Conservation (phyloP, 2,797 vertebrate species). For the Schizopygopsis malacanthus region DNA sequence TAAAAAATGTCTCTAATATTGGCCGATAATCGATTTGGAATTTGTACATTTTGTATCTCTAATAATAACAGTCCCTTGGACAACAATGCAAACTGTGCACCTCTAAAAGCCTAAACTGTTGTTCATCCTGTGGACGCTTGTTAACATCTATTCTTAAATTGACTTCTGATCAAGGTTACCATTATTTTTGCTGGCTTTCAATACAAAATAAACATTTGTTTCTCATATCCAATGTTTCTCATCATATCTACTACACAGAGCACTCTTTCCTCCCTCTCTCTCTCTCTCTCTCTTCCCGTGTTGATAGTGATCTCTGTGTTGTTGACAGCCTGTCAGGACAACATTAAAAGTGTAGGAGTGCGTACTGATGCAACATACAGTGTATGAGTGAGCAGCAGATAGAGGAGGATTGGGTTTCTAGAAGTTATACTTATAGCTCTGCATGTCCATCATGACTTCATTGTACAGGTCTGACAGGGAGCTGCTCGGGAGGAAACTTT, state of each 20-base stretch:
- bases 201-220: background rate
- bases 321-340: slow-evolving; percentile 47
- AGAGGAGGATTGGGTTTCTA: slow-evolving; percentile 46
- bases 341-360: slow-evolving; percentile 57
- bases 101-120: background rate
- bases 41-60: background rate
- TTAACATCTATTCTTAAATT: background rate
- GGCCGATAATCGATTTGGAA: background rate
- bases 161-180: background rate
- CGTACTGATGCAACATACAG: background rate
- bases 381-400: slow-evolving; percentile 29
- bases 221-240: background rate
- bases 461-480: slow-evolving; percentile 33
- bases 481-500: slow-evolving; percentile 15
- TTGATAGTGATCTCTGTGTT: slow-evolving; percentile 28
- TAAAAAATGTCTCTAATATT: background rate
- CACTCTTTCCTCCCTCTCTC: too few species aligned
- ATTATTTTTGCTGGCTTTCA: background rate
- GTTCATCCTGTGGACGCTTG: background rate
- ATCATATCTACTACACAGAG: background rate
- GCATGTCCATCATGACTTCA: slow-evolving; percentile 43
- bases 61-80: background rate
- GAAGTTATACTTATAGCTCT: slow-evolving; percentile 36
- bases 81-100: background rate
- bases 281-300: too few species aligned